Conservation (phyloP, 2,797 vertebrate species). For the Pelobates cultripes region DNA sequence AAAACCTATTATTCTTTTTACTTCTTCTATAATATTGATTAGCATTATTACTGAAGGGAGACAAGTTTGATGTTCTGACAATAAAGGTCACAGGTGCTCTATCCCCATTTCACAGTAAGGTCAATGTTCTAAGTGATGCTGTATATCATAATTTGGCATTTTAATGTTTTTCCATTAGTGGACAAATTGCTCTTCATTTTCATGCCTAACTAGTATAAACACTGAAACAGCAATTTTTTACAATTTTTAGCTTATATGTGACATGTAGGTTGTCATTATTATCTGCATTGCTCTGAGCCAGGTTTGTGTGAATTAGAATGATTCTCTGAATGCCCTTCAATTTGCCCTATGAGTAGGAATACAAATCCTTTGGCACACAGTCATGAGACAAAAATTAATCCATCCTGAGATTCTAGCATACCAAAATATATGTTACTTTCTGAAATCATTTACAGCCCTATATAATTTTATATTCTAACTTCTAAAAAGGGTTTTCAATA, state of each 20-base stretch:
- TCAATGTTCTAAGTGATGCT: constrained; percentile 44
- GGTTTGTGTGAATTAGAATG: constrained; percentile 39
- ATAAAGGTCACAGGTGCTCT: constrained; percentile 53
- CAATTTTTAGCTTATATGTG: constrained; percentile 38
- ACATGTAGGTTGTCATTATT: constrained; percentile 42
- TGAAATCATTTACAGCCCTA: background rate
- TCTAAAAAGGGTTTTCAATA: background rate
- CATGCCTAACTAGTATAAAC: constrained; percentile 51
- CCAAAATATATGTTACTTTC: background rate
- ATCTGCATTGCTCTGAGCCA: constrained; percentile 49
- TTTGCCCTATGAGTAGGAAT: constrained; percentile 36
- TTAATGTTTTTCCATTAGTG: constrained; percentile 55
- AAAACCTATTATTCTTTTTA: constrained; percentile 45
- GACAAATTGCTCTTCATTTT: constrained; percentile 50
- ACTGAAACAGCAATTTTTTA: constrained; percentile 22
- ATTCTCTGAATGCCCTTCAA: constrained; percentile 12
- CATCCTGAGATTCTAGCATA: too few relatives aligned
- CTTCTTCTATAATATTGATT: constrained; percentile 50
- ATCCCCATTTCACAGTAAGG: constrained; percentile 50
- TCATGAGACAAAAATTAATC: background rate
- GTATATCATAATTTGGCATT: constrained; percentile 55
- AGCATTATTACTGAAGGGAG: constrained; percentile 47
- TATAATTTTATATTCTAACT: background rate
- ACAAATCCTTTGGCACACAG: constrained; percentile 15
- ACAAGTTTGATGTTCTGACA: constrained; percentile 54